Evolutionary conservation across 2,797 vertebrate genomes (phyloP), one percentile per base, ranked within the genome.

Genomic region (Enteromius thamalakanensis): DNA sequence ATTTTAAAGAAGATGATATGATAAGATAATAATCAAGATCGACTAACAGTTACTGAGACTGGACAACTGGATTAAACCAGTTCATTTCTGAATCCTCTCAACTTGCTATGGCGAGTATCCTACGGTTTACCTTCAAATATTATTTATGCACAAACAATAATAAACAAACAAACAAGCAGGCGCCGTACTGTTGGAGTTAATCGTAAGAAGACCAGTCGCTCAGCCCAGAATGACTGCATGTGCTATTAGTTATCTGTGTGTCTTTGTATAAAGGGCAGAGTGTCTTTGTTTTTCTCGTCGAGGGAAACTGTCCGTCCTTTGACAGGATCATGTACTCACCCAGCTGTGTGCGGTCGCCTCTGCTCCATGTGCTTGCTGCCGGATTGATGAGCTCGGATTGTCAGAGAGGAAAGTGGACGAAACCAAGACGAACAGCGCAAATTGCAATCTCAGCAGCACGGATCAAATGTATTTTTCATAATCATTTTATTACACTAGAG

Each of bases 1-100:
- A 40, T 5, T 15, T 78, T 3, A 47, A 21, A 58, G 32, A 58
- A 19, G 17, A 37, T 10, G 3, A 19, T 34, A 37, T 10, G 3
- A 19, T 34, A 5, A 49, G 19, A 37, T 70, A 4, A 83, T 70
- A 6, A 83, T 19, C 26, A 62, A 83, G 49, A 71, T 10, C 14
- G 65, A 78, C 55, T 49, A 26, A 26, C 26, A 26, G 26, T 26
- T 26, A 77, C 40, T 60, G 71, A 68, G 12, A 69, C 58, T 60
- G 6, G 69, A 60, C 71, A 83, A 83, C 75, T 83, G 74, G 81
- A 77, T 83, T 77, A 71, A 83, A 71, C 75, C 82, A 83, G 75
- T 83, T 70, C 26, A 75, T 49, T 65, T 82, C 69, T 67, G 55
- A 82, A 82, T 81, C 69, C 76, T 71, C 21, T 71, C 32, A 58